Percentiles rank a stretch among this genome's conserved stretches.
These are phyloP conservation scores for Poecilia gillii DNA, from an alignment of 2,797 vertebrate species.

Conservation along the genomic window DNA sequence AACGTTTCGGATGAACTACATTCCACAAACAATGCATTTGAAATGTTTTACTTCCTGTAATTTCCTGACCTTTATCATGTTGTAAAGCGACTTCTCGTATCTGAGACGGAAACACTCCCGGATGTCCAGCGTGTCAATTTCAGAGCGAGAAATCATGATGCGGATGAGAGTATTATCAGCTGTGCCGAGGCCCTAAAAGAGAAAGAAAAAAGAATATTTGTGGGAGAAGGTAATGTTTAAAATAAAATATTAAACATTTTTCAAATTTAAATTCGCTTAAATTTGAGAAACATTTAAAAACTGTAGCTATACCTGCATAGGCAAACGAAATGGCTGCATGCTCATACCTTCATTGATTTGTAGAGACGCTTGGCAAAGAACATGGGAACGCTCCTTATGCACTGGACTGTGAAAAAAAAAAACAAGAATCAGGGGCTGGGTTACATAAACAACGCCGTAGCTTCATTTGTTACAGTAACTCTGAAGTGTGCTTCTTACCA, in stretches of 20 bases:
- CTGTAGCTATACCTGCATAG: neutral
- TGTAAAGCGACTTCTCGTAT: slow-evolving; percentile 94
- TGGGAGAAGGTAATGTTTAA: neutral
- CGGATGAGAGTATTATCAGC: slow-evolving; percentile 95
- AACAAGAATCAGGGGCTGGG: neutral
- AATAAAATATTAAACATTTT: neutral
- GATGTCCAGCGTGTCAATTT: slow-evolving; percentile 96
- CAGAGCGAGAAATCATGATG: slow-evolving; percentile 95
- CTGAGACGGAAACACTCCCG: slow-evolving; percentile 94
- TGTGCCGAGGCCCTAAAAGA: slow-evolving; percentile 90
- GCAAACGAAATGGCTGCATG: neutral
- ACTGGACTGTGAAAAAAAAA: slow-evolving; percentile 84
- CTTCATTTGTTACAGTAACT: neutral
- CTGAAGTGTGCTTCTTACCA: slow-evolving; percentile 79
- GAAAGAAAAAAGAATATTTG: neutral
- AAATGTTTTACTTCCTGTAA: neutral
- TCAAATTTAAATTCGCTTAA: neutral
- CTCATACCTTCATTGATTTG: slow-evolving; percentile 95
- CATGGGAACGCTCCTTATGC: slow-evolving; percentile 88
- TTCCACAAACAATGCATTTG: neutral
- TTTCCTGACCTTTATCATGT: slow-evolving; percentile 90
- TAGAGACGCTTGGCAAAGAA: slow-evolving; percentile 93
- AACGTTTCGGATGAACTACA: neutral
- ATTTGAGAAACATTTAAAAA: neutral
- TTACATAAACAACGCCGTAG: slow-evolving; percentile 12